A percentile compares a stretch with the other conserved stretches of the same genome.
phyloP scores from a whole-genome alignment of 30 jellyfish, hydroid and myxozoan species.

The Pelagia noctiluca region DNA sequence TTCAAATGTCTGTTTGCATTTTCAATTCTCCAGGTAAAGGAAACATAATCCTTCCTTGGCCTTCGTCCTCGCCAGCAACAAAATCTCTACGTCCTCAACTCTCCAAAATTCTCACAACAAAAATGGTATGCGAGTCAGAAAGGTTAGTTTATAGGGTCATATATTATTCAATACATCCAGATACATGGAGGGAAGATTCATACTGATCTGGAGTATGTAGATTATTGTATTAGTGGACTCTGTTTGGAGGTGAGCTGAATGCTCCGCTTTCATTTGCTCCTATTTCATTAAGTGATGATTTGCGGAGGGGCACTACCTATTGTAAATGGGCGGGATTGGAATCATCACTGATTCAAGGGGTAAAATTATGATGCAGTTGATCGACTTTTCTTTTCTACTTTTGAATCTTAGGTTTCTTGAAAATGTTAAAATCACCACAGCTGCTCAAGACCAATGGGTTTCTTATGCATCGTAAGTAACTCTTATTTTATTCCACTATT shows the following conservation, averaged over 20 bases:
- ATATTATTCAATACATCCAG: neutral
- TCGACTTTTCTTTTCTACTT: neutral
- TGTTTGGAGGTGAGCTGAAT: no score
- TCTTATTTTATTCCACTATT: no score
- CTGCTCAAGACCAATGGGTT: conserved; percentile 68
- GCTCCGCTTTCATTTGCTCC: no score
- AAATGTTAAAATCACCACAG: conserved; percentile 15
- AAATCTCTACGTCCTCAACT: conserved; percentile 34
- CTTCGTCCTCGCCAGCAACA: conserved; percentile 31
- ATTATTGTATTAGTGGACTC: no score
- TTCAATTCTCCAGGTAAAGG: conserved; percentile 8
- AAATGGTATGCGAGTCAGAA: conserved; percentile 40
- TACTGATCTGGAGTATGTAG: no score
- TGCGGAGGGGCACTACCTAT: no score
- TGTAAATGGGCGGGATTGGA: no score
- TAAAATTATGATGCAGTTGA: neutral
- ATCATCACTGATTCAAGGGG: no score
- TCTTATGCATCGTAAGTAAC: conserved; percentile 42
- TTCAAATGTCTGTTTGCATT: neutral
- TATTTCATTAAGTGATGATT: no score
- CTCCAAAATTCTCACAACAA: conserved; percentile 43
- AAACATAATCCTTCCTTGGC: conserved; percentile 54
- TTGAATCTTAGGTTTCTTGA: conserved; percentile 12
- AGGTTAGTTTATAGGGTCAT: neutral
- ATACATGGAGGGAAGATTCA: no score